These are phyloP conservation scores for Rhadina sibilatrix DNA, from an alignment of 2,113 vertebrate species.

Conservation along the genomic window DNA sequence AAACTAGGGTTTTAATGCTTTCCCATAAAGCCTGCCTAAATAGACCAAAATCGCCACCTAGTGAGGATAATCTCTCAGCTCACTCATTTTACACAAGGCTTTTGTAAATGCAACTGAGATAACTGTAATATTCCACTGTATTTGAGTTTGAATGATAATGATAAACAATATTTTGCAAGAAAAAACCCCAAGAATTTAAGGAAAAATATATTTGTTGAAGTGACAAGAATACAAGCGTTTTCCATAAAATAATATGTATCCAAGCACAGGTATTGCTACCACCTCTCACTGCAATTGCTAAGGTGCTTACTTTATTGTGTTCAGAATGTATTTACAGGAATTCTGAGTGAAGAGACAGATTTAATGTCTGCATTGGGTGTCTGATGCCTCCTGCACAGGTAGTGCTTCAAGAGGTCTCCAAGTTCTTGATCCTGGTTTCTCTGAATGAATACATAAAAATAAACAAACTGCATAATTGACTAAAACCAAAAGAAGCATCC, in stretches of 20 bases:
- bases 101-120: background rate
- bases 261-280: background rate
- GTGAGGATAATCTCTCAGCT: background rate
- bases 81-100: background rate
- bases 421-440: background rate
- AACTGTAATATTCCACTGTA: background rate
- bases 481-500: background rate
- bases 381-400: background rate
- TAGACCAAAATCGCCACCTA: constrained; percentile 54
- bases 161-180: background rate
- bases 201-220: background rate
- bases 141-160: background rate
- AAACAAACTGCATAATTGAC: background rate
- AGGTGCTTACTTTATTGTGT: background rate
- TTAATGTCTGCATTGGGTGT: background rate
- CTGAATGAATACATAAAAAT: background rate
- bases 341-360: background rate
- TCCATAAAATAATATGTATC: background rate
- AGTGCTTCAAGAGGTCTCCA: background rate
- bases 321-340: background rate
- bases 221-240: background rate
- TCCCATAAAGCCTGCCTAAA: background rate
- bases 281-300: background rate
- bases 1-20: background rate
- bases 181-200: background rate